Evolutionary conservation across 2,113 vertebrate genomes (phyloP), one percentile per base, ranked within the genome.

Genomic region (Anolis carolinensis): DNA sequence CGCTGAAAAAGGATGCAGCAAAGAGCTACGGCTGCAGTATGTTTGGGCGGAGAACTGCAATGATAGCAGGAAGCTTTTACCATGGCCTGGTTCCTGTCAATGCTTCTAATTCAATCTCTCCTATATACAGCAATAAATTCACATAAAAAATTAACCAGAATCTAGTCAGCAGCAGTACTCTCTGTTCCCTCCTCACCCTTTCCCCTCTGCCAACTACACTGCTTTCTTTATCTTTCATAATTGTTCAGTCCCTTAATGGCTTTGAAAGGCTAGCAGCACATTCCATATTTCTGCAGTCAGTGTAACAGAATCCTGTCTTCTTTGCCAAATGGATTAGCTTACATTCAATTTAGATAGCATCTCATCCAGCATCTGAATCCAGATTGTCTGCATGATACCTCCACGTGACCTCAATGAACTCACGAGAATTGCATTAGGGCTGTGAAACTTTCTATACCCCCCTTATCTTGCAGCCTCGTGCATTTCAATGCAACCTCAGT

Each of bases 101-200:
- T 89, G 89, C 93, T 91, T 89, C 94, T 94, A 94, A 95, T 94
- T 95, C 94, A 92, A 92, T 93, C 93, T 91, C 92, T 92, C 92
- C 92, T 92, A 83, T 77, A 94, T 89, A 91, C 34, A 92, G 91
- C 90, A 93, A 90, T 94, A 94, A 90, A 95, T 89, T 94, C 94
- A 52, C 95, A 94, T 95, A 89, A 95, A 95, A 95, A 95, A 95
- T 95, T 95, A 93, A 95, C 90, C 89, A 90, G 91, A 88, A 91
- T 84, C 82, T 92, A 91, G 78, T 88, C 27, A 11, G 84, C 65
- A 85, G 88, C 86, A 18, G 65, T 88, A 89, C 86, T 81, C 44
- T 83, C 63, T 82, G 52, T 59, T 88, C 36, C 7, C 50, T 82
- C 7, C 72, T 78, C 30, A 52, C 7, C 72, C 44, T 67, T 5